phyloP scores from a whole-genome alignment of 2,888 invertebrate species.

The Leucophenga montana region DNA sequence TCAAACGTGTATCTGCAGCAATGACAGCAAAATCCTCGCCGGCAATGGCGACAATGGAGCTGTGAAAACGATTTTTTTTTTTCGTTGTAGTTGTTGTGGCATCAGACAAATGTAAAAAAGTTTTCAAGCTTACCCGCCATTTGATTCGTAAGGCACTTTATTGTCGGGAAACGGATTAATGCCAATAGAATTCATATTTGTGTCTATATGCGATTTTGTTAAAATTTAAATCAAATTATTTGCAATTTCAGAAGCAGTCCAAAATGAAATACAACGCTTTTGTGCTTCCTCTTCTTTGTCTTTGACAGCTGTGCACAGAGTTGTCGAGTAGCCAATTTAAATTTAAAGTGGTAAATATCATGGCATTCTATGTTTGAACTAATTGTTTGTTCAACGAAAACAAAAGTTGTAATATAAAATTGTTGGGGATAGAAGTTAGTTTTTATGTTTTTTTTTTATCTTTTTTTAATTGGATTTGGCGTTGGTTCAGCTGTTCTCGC shows the following conservation, averaged over 20 bases:
- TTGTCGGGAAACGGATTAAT: constrained; percentile 70
- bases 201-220: constrained; percentile 22
- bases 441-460: too few relatives aligned
- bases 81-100: background rate
- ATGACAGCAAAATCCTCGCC: constrained; percentile 96
- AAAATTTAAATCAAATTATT: constrained; percentile 49
- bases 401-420: too few relatives aligned
- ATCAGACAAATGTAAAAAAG: background rate
- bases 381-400: too few relatives aligned
- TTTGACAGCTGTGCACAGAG: background rate
- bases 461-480: too few relatives aligned
- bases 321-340: background rate
- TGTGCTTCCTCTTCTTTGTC: constrained; percentile 23
- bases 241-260: constrained; percentile 55
- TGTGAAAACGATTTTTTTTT: constrained; percentile 72
- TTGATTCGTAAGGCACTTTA: constrained; percentile 79
- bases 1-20: constrained; percentile 95
- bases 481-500: too few relatives aligned
- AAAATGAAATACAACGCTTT: constrained; percentile 56
- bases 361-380: too few relatives aligned
- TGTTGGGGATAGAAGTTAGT: too few relatives aligned
- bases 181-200: constrained; percentile 57
- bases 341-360: too few relatives aligned
- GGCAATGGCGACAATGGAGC: constrained; percentile 95
- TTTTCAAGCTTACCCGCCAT: constrained; percentile 79